Evolutionary conservation across 2,113 vertebrate species (phyloP), one percentile per base, ranked within the genome.

Genomic region (Odobenus rosmarus): DNA sequence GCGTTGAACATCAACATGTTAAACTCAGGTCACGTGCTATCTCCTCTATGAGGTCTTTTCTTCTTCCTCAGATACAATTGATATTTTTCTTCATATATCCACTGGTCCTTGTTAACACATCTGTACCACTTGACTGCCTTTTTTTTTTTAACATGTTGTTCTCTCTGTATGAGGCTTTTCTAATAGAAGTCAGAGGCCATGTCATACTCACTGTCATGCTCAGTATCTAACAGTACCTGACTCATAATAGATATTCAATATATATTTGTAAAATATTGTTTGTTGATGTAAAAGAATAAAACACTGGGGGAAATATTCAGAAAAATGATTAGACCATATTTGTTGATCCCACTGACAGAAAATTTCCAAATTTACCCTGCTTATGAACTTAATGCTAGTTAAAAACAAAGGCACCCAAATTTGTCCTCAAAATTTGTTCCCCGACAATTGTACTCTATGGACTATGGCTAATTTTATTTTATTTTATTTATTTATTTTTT

Each of bases 271-370:
- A 74, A 95, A 53, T 90, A 69, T 88, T 76, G 33, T 19, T 81
- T 95, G 19, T 88, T 84, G 42, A 53, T 28, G 31, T 83, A 90
- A 93, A 95, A 88, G 80, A 33, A 69, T 55, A 91, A 88, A 94
- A 39, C 24, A 19, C 31, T 9, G 33, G n/a, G 4, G 15, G 6
- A 86, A 76, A 72, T 46, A 6, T 72, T 86, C 36, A 67, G 39
- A 61, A 88, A 94, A 95, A 59, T 93, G 59, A 39, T 71, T 93
- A 93, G 19, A 26, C 21, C 1, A 26, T 51, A 88, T 49, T 59
- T 79, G 55, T 51, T 72, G 21, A 69, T 83, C 7, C 18, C 49
- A 55, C 6, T 10, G 36, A 49, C 36, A 64, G 55, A 86, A 90
- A 76, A 82, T 87, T 55, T 93, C 24, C 86, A 85, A 69, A 33